Base-by-base conservation (phyloP, 2,888 invertebrate species). In the Meteorus cinctellus region DNA sequence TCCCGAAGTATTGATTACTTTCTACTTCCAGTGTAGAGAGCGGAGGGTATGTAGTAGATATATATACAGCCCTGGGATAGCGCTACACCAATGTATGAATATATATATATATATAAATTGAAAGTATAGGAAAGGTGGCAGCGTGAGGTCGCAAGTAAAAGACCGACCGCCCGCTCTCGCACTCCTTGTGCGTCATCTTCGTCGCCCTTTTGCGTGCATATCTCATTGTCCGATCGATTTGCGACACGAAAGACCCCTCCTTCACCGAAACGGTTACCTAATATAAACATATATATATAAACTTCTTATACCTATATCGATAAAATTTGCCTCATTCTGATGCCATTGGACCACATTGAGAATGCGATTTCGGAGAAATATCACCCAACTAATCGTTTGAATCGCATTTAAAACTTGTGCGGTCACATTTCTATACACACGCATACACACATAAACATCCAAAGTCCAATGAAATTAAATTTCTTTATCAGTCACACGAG, bases 1-100 rank as follows among this genome's bases (percentile, higher is more conserved):
- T 85, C 80, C 82, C 84, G 83, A 86, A 86, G 88, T 88, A 88
- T 88, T 88, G 88, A 88, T 88, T 87, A 87, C 86, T 87, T 86
- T 84, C 83, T 81, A 82, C 81, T 83, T 77, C 82, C 79, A 81
- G 78, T n/a, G 36, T 59, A 34, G 36, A 66, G 48, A 67, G 59
- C 34, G 59, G 12, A 31, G 31, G 24, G 48, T 48, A 45, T 45
- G n/a, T 48, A 48, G n/a, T n/a, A 48, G 3, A 48, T 48, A 41
- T 41, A 41, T 41, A 48, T n/a, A 48, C 48, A 48, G n/a, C n/a
- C n/a, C n/a, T 48, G 48, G 48, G 48, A 48, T 48, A 48, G 48
- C 16, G 16, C 48, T n/a, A n/a, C 48, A 48, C 5, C n/a, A 48
- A 19, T 55, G n/a, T 48, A 55, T 55, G 16, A 1, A 55, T 55